phyloP scores from a whole-genome alignment of 2,797 vertebrate species.

The Periparus ater region DNA sequence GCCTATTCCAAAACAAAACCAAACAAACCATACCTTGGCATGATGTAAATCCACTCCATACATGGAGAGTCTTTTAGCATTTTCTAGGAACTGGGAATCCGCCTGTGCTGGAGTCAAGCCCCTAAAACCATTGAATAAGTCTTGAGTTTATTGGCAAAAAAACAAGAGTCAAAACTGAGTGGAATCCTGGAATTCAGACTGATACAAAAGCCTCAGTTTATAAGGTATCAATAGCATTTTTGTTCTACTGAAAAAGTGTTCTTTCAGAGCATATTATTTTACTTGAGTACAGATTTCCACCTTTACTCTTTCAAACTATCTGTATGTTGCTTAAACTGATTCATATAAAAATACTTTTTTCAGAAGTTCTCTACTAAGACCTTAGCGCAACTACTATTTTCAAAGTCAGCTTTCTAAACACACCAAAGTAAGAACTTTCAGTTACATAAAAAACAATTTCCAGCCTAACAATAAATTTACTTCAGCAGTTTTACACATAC shows the following conservation, averaged over 20 bases:
- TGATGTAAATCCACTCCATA: conserved; percentile 97
- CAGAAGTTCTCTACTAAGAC: not conserved
- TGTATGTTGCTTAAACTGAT: not conserved
- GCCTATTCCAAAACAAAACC: not conserved
- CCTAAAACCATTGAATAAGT: conserved; percentile 74
- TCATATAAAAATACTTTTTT: not conserved
- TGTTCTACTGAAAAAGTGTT: not conserved
- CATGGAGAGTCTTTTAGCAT: conserved; percentile 98
- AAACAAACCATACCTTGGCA: conserved; percentile 86
- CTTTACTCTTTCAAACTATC: not conserved
- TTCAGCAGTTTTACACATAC: not conserved
- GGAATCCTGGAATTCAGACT: not conserved
- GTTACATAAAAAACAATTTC: not conserved
- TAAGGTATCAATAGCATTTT: not conserved
- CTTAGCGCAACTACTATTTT: not conserved
- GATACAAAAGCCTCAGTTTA: not conserved
- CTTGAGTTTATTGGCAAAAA: conserved; percentile 25
- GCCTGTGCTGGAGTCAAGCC: conserved; percentile 96
- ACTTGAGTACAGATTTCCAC: not conserved
- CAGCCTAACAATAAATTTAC: not conserved
- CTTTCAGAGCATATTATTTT: not conserved
- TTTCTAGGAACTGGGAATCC: conserved; percentile 94
- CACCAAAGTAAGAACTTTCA: not conserved
- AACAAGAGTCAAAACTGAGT: not conserved
- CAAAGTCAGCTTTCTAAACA: not conserved